Evolutionary conservation across 2,797 vertebrate species (phyloP).

Genomic region (Arctocebus calabarensis): DNA sequence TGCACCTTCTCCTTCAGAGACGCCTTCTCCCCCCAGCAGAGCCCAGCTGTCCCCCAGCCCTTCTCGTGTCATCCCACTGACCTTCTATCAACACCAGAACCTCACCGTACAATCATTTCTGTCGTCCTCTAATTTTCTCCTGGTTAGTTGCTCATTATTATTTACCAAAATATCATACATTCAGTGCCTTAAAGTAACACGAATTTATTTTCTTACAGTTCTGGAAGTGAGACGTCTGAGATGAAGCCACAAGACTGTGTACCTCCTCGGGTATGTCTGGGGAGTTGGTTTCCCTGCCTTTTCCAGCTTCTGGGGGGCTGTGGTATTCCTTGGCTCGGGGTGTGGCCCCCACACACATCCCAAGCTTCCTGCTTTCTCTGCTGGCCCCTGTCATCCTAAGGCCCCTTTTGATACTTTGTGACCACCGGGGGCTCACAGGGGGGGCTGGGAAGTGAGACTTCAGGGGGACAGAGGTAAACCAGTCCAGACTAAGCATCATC

Average conservation of each 20-base stretch:
- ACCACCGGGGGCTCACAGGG: no score
- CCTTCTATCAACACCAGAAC: neutral
- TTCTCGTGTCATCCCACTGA: no score
- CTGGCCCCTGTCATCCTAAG: neutral
- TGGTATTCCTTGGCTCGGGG: neutral
- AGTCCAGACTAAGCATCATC: no score
- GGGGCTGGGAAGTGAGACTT: no score
- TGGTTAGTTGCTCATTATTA: neutral
- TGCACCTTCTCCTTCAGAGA: accelerated
- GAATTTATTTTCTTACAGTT: neutral
- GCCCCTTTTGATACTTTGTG: neutral
- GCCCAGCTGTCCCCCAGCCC: neutral
- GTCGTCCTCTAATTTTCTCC: neutral
- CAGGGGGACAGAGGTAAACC: no score
- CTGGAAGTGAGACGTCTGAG: neutral
- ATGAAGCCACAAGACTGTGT: neutral
- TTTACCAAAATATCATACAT: neutral
- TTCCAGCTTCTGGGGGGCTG: neutral
- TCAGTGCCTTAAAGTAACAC: neutral
- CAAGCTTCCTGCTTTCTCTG: neutral
- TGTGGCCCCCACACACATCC: neutral
- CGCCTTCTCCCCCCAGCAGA: neutral
- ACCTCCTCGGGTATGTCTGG: neutral
- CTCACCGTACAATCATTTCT: neutral
- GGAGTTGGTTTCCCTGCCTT: neutral